Base-by-base conservation (phyloP, 2,797 vertebrate genomes). In the Tympanoctomys barrerae region DNA sequence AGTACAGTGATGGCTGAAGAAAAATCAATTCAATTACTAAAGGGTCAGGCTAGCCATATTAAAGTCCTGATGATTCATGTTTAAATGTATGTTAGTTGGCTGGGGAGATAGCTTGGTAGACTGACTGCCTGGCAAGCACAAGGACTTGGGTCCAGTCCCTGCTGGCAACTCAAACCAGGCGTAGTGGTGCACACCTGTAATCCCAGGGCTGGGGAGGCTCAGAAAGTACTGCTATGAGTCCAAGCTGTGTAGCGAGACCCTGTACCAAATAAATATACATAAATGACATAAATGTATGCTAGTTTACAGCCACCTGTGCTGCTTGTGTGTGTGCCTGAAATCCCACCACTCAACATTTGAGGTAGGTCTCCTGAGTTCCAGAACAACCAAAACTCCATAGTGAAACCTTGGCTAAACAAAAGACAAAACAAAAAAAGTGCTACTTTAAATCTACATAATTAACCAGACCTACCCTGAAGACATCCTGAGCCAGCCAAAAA, bases 401-500 rank as follows among this genome's bases (percentile, higher is more conserved):
- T 71, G 70, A 71, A 19, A 71, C 9, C 19, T 8, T 70, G n/a
- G n/a, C 70, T 24, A 36, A 71, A 39, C 36, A 71, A 71, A 61
- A 61, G 19, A 59, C 19, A 64, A 64, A 26, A 64, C 26, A 28
- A 64, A 64, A 64, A 64, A 64, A 11, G 26, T 26, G 7, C 70
- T 36, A 71, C n/a, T 0, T 97, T 96, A 94, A 96, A 96, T 92
- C 95, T 97, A 94, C 95, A 70, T 97, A 24, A 89, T 98, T 98
- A 96, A 42, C 42, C 42, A 42, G 4, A 42, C 42, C 42, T 42
- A 42, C 42, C 42, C 42, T 42, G 42, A 42, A 42, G 42, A 5
- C 42, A 42, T 42, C 42, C 42, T 42, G 42, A 42, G 42, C 42
- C 42, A 42, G 42, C 42, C 42, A 42, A 42, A 42, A 5, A n/a